phyloP scores from a whole-genome alignment of 2,888 invertebrate genomes.

The Parnassius mnemosyne region DNA sequence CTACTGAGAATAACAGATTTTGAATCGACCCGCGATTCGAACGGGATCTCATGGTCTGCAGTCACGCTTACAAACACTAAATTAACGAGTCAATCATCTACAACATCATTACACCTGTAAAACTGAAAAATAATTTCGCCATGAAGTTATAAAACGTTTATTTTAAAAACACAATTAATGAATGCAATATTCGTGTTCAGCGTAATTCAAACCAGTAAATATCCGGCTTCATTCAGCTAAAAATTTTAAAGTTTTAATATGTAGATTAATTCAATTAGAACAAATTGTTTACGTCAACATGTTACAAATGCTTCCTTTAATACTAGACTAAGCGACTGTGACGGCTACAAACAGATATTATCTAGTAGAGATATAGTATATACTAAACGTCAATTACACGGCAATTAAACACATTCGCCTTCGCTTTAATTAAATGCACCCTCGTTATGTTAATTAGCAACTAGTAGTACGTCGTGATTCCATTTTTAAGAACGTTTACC shows the following conservation, averaged over 20 bases:
- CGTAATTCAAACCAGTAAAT: too few relatives aligned
- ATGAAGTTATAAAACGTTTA: too few relatives aligned
- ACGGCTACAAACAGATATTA: conserved; percentile 30
- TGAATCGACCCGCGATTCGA: too few relatives aligned
- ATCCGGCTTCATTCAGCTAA: too few relatives aligned
- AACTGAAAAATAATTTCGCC: too few relatives aligned
- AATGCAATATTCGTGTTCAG: too few relatives aligned
- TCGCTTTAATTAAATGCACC: conserved; percentile 69
- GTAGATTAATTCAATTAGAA: conserved; percentile 21
- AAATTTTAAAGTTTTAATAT: background rate
- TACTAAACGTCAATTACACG: conserved; percentile 68
- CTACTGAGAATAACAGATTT: too few relatives aligned
- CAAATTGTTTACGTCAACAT: conserved; percentile 6
- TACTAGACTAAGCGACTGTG: conserved; percentile 29
- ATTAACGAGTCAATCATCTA: too few relatives aligned
- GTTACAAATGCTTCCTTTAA: conserved; percentile 8
- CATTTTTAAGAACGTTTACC: conserved; percentile 22
- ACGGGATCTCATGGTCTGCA: too few relatives aligned
- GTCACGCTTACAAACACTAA: too few relatives aligned
- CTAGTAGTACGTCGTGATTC: conserved; percentile 36
- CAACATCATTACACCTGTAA: too few relatives aligned
- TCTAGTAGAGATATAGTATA: conserved; percentile 36
- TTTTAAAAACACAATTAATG: too few relatives aligned
- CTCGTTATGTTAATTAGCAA: conserved; percentile 50
- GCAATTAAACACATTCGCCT: conserved; percentile 55